Percentiles rank a stretch among this genome's conserved stretches.
Conservation (phyloP, 2,888 invertebrate species). For the Philopedon plagiatum region DNA sequence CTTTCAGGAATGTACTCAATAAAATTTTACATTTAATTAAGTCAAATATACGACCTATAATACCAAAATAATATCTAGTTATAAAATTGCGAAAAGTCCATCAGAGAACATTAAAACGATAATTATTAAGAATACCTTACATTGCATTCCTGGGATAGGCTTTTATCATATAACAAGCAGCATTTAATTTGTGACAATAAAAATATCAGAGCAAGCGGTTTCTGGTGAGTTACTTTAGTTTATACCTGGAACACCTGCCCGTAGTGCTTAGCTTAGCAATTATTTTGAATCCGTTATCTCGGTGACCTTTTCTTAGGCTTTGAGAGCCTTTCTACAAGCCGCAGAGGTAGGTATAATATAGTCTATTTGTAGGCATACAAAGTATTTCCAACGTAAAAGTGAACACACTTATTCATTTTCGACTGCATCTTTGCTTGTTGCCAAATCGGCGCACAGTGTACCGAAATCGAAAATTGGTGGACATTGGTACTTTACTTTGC, state of each 20-base stretch:
- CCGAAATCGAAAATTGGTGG: no score
- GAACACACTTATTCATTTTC: no score
- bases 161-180: constrained; percentile 27
- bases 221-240: constrained; percentile 34
- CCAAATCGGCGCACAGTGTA: no score
- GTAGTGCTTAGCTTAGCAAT: constrained; percentile 24
- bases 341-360: no score
- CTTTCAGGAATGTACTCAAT: no score
- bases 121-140: constrained; percentile 28
- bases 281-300: constrained; percentile 35
- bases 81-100: constrained; percentile 11
- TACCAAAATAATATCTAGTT: background rate
- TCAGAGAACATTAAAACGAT: constrained; percentile 12
- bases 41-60: background rate
- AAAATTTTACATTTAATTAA: no score
- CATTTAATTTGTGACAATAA: constrained; percentile 55
- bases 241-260: constrained; percentile 38
- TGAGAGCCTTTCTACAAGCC: constrained; percentile 3
- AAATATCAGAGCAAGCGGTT: constrained; percentile 48
- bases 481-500: no score
- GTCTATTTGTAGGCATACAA: no score
- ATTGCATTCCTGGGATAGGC: constrained; percentile 31
- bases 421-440: no score
- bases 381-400: no score
- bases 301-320: constrained; percentile 29